Evolutionary conservation across 2,888 invertebrate species (phyloP).

Genomic region (Gonocerus acuteangulatus): DNA sequence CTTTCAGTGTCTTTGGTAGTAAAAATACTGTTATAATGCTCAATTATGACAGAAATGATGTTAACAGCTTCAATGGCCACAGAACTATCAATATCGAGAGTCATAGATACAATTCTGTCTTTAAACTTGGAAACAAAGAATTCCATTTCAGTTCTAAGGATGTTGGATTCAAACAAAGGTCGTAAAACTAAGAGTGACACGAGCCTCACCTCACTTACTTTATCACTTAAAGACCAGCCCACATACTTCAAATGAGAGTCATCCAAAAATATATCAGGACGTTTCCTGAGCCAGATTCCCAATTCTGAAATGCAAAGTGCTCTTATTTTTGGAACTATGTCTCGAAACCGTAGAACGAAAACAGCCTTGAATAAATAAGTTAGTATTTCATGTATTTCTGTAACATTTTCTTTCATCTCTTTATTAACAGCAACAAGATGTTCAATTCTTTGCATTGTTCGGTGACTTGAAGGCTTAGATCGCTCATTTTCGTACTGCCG

Average conservation of each 20-base stretch:
- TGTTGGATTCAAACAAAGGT: conserved; percentile 90
- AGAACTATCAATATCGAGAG: conserved; percentile 94
- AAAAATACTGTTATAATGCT: conserved; percentile 88
- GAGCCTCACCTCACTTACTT: conserved; percentile 84
- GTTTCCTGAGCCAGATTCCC: conserved; percentile 99
- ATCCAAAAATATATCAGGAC: conserved; percentile 94
- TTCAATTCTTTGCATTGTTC: conserved; percentile 87
- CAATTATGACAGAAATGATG: conserved; percentile 86
- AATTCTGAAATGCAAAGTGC: conserved; percentile 98
- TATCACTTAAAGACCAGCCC: conserved; percentile 97
- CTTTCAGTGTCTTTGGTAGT: conserved; percentile 98
- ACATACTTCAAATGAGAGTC: conserved; percentile 99
- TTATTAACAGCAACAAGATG: conserved; percentile 84
- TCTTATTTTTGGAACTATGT: conserved; percentile 91
- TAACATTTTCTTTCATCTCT: conserved; percentile 97
- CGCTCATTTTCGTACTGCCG: conserved; percentile 95
- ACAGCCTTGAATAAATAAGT: conserved; percentile 99
- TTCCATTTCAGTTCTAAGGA: conserved; percentile 89
- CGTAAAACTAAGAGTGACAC: conserved; percentile 73
- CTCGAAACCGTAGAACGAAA: conserved; percentile 93
- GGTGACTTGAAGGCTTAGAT: conserved; percentile 80
- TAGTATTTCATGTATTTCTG: conserved; percentile 98
- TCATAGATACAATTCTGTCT: conserved; percentile 98
- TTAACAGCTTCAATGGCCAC: conserved; percentile 94
- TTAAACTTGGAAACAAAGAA: conserved; percentile 98